Base-by-base conservation (phyloP, 2,888 invertebrate species). In the Pristionchus mayeri region DNA sequence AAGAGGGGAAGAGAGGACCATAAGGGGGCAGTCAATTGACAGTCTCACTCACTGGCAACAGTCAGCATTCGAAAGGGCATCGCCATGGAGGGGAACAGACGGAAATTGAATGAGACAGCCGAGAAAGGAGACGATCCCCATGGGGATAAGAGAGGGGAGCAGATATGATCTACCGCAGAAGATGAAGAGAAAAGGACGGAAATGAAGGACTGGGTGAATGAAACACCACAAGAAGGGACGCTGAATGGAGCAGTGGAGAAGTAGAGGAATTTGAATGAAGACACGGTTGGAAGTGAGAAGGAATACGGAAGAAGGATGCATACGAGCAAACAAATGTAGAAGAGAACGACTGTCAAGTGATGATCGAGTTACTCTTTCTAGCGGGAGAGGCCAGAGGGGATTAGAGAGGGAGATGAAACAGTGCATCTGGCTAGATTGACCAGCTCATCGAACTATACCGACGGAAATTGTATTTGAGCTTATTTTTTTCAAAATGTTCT, bases 41-140 rank as follows among this genome's bases (percentile, higher is more conserved):
- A 71, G 71, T 71, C 63, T 63, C 11, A 71, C n/a, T n/a, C 40
- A 71, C 71, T 71, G 71, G 40, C 71, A 71, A 71, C 71, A 71
- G 71, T 40, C 37, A 44, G n/a, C 24, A 71, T 71, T 71, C 40
- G 40, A 40, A 63, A 63, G 63, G 63, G 63, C 63, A 63, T 27
- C 1, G 1, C 11, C 27, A 60, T 13, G 4, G 27, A 6, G 40
- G n/a, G 34, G 71, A 71, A 71, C 71, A 71, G 71, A 71, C 71
- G 71, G 71, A 71, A 71, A 71, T n/a, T 40, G 44, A 16, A 71
- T 4, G 24, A n/a, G 40, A 44, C 21, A 44, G 40, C 34, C n/a
- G 71, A 71, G 44, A 71, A 13, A 40, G 40, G 71, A 40, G 40
- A 21, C 21, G n/a, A 44, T 37, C 37, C 24, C 37, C 2, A 67